Evolutionary conservation across 1,140 invertebrate genomes (phyloP).

Genomic region (Agraylea sexmaculata): DNA sequence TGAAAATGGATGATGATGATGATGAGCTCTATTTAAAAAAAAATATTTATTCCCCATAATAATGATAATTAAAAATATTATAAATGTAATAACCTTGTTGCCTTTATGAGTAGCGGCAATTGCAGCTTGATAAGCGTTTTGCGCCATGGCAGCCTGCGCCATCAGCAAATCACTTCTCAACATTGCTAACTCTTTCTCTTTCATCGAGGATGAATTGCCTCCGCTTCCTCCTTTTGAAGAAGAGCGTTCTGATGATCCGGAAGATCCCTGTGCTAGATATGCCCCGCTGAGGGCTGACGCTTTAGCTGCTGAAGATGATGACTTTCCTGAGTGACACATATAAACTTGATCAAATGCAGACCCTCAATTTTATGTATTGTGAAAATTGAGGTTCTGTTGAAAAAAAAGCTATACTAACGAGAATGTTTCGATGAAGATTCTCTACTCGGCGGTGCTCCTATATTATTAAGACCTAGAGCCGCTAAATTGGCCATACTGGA

Average conservation of each 20-base stretch:
- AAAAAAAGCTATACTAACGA: too few relatives aligned
- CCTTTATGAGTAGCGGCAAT: slow-evolving; percentile 32
- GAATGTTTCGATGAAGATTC: too few relatives aligned
- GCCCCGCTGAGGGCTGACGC: slow-evolving; percentile 19
- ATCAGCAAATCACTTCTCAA: slow-evolving; percentile 34
- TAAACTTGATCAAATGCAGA: not conserved
- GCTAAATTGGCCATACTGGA: slow-evolving; percentile 33
- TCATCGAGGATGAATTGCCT: slow-evolving; percentile 8
- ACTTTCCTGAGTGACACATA: slow-evolving; percentile 26
- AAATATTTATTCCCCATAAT: too few relatives aligned
- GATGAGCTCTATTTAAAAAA: too few relatives aligned
- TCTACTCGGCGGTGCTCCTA: slow-evolving; percentile 12
- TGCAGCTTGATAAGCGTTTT: slow-evolving; percentile 35
- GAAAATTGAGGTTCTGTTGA: slow-evolving; percentile 10
- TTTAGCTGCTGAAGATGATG: slow-evolving; percentile 20
- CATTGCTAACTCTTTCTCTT: slow-evolving; percentile 30
- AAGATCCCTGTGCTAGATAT: slow-evolving; percentile 16
- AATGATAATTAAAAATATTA: not conserved
- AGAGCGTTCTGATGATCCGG: slow-evolving; percentile 21
- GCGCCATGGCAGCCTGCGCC: slow-evolving; percentile 33
- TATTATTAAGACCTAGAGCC: slow-evolving; percentile 30
- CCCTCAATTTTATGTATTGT: not conserved
- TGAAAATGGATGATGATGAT: slow-evolving; percentile 29
- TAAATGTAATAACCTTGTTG: slow-evolving; percentile 23
- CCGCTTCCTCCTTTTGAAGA: slow-evolving; percentile 22